Evolutionary conservation across 1,140 invertebrate species (phyloP), one percentile per base, ranked within the genome.

Genomic region (Drosophila guanche): DNA sequence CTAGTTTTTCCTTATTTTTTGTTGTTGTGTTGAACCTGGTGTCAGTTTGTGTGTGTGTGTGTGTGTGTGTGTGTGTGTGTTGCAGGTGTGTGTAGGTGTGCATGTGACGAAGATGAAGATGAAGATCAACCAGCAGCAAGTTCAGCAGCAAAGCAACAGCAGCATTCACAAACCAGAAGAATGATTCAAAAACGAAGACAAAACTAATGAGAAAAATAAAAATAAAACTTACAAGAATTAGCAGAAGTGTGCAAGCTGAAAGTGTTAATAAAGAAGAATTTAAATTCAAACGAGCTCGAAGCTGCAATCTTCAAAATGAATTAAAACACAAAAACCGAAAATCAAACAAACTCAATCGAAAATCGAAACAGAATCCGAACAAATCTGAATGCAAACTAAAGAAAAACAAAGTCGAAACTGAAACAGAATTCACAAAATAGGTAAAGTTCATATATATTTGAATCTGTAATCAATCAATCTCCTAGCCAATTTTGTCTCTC

Each of bases 391-490:
- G 42, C 40, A 61, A 67, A 48, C 43, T 41, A 75, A 75, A n/a
- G 33, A 6, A 61, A 61, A 56, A 8, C 54, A 12, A 50, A 59
- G 47, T 27, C 16, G 66, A 14, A 29, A 63, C 37, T 27, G 23
- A 42, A 46, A 60, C 60, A 54, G 66, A 80, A 65, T 68, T 59
- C 63, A 59, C 23, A 60, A 81, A 78, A 88, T 86, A 86, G 81
- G 81, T 86, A 86, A 86, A 77, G 81, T 86, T 86, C 61, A 63
- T 50, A 77, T 63, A 50, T 52, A 47, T 63, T 71, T 61, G 62
- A 43, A 33, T 46, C 56, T 48, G 41, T 42, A 45, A 48, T 59
- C 52, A 45, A 48, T 59, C 52, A 47, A 46, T 65, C 25, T 33
- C 22, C 22, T 20, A 56, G 23, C n/a, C 42, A 42, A 61, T 60